phyloP scores from a whole-genome alignment of 2,113 vertebrate genomes.

The Carassius auratus region DNA sequence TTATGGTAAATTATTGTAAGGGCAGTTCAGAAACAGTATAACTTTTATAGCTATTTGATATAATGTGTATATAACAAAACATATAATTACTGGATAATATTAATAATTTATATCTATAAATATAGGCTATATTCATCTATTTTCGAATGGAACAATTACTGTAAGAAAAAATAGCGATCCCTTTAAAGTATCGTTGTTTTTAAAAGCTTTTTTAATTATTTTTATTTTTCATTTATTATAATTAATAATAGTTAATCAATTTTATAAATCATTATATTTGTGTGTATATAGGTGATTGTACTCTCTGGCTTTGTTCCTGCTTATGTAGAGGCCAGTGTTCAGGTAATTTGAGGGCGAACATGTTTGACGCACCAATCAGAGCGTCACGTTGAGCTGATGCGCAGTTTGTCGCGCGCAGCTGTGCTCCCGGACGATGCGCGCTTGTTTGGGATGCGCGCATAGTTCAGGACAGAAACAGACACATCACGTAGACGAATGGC shows the following conservation, averaged over 20 bases:
- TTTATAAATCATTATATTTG: too few species aligned
- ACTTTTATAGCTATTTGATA: background rate
- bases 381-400: slow-evolving; percentile 46
- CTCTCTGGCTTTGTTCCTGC: too few species aligned
- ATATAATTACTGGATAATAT: background rate
- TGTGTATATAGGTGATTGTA: background rate
- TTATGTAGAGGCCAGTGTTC: slow-evolving; percentile 13
- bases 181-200: background rate
- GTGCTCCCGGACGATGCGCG: background rate
- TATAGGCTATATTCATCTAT: background rate
- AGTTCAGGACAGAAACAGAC: background rate
- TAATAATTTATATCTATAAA: background rate
- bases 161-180: background rate
- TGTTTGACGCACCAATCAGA: slow-evolving; percentile 13
- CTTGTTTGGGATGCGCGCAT: slow-evolving; percentile 16
- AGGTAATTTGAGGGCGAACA: background rate
- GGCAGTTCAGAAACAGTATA: background rate
- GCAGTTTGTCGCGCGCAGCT: slow-evolving; percentile 19
- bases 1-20: background rate
- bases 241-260: background rate
- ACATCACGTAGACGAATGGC: background rate
- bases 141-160: background rate
- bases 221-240: too few species aligned
- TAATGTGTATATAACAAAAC: background rate
- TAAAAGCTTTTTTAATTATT: background rate